A percentile compares a stretch with the other conserved stretches of the same genome.
Conservation (phyloP, 2,888 invertebrate species). For the Cantharis flavilabris region DNA sequence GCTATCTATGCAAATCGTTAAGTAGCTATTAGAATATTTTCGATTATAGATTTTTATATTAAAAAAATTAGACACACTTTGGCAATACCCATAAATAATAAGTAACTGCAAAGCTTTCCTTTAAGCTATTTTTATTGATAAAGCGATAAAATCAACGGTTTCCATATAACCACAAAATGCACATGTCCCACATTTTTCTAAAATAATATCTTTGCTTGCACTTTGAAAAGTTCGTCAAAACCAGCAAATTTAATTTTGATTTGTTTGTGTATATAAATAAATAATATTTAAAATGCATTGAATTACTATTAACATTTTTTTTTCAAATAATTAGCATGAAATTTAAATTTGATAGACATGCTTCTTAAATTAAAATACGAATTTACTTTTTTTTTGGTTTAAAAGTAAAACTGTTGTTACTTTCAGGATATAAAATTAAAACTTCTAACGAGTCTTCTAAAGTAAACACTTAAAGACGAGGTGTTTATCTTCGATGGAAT, state of each 20-base stretch:
- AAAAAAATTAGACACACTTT: not conserved
- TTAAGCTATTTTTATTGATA: not conserved
- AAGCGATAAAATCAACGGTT: not conserved
- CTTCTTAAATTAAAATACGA: not conserved
- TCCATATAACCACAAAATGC: not conserved
- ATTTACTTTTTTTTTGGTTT: not conserved
- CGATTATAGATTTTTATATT: not conserved
- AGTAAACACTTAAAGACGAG: not conserved
- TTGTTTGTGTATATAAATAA: not conserved
- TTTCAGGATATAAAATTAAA: not conserved
- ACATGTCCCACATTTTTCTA: not conserved
- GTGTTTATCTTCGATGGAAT: constrained; percentile 2
- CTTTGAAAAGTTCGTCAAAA: not conserved
- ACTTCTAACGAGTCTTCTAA: not conserved
- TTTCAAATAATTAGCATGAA: not conserved
- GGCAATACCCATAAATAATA: not conserved
- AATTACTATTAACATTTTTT: not conserved
- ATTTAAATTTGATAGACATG: constrained; percentile 1
- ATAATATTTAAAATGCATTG: not conserved
- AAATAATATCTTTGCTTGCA: not conserved
- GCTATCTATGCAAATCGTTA: not conserved
- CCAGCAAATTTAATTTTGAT: not conserved
- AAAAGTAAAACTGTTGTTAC: not conserved
- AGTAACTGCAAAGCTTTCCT: not conserved
- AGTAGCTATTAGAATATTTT: not conserved